Conservation (phyloP, 2,797 vertebrate genomes). For the Myoxocephalus aenaeus region DNA sequence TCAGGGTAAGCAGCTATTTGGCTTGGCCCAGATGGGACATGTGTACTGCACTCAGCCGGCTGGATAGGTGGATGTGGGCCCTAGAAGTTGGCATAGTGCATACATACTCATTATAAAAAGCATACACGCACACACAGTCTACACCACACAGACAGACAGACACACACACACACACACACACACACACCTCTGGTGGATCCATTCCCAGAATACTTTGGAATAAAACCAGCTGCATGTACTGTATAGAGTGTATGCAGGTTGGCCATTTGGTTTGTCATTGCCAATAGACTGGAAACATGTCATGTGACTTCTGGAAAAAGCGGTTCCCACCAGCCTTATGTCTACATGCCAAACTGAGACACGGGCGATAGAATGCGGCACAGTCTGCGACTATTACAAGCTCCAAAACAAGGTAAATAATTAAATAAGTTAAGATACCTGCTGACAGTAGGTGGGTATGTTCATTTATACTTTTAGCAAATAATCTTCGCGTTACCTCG, state of each 20-base stretch:
- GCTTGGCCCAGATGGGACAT: conserved; percentile 58
- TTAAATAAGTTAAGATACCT: conserved; percentile 17
- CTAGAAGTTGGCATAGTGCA: conserved; percentile 59
- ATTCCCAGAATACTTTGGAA: conserved; percentile 80
- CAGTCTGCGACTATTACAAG: conserved; percentile 35
- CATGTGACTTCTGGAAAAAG: conserved; percentile 80
- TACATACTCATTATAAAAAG: conserved; percentile 64
- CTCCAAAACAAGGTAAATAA: conserved; percentile 11
- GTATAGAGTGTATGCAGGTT: conserved; percentile 75
- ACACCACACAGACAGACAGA: conserved; percentile 50
- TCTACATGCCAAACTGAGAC: conserved; percentile 61
- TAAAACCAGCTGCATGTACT: conserved; percentile 83
- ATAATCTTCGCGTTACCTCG: background rate
- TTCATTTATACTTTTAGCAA: background rate
- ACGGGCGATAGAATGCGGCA: conserved; percentile 51
- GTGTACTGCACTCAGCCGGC: conserved; percentile 46
- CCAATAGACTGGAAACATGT: conserved; percentile 76
- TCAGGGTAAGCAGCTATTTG: conserved; percentile 69
- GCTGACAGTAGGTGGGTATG: conserved; percentile 9
- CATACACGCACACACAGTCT: conserved; percentile 48
- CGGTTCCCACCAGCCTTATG: conserved; percentile 73
- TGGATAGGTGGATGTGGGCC: conserved; percentile 74
- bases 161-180: conserved; percentile 45
- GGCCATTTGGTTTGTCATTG: conserved; percentile 80
- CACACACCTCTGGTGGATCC: conserved; percentile 67